Evolutionary conservation across 2,888 invertebrate genomes (phyloP), one percentile per base, ranked within the genome.

Genomic region (Zhuqinia jingwanae): DNA sequence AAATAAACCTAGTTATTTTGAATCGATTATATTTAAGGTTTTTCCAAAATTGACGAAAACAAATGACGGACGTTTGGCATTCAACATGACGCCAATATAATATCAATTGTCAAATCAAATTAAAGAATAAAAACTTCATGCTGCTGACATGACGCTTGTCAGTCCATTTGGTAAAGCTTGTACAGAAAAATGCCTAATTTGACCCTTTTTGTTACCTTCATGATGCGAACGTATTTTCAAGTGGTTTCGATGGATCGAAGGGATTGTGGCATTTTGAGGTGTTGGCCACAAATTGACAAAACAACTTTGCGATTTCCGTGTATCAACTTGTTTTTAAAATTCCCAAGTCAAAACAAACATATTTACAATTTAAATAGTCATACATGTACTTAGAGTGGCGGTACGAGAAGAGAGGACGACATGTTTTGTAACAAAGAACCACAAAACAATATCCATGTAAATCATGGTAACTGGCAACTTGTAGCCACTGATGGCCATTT

Each of bases 21-120:
- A n/a, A n/a, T n/a, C n/a, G n/a, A n/a, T n/a, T n/a, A n/a, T n/a
- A n/a, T n/a, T n/a, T 13, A 65, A 36, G n/a, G 65, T 65, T 65
- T n/a, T 65, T 17, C 65, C 36, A 65, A n/a, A 36, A 36, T 65
- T 65, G 17, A 20, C 20, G 36, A 65, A 65, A 65, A 15, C 22
- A 65, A 30, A 65, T 65, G 30, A 65, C n/a, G 20, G 65, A n/a
- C n/a, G n/a, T n/a, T 65, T 65, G 65, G 36, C 65, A 65, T 65
- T 65, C 65, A 65, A 65, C 17, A 15, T 65, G 65, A 65, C 36
- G 36, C 36, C 36, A 36, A 17, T 36, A 17, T 17, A 36, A 8
- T 8, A 36, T 10, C 13, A 63, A 27, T 65, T 30, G 65, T 36
- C 58, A 58, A 17, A n/a, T 22, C 58, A 58, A 10, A 58, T n/a